Conservation (phyloP, 2,113 vertebrate genomes). For the Vulpes ferrilata region DNA sequence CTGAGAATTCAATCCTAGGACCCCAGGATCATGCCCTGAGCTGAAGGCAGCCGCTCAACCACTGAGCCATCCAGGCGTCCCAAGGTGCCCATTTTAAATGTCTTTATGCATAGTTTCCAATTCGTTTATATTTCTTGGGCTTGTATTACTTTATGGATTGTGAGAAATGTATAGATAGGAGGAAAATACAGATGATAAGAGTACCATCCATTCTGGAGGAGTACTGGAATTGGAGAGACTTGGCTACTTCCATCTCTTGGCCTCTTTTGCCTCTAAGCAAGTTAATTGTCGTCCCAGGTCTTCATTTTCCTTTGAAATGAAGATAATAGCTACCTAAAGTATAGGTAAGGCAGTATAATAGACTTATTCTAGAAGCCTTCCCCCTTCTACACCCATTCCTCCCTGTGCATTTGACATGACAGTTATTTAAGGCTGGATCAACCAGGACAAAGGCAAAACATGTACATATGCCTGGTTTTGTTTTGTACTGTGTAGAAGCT, state of each 20-base stretch:
- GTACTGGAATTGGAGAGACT: neutral
- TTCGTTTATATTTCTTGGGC: neutral
- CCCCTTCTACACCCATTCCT: neutral
- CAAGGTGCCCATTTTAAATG: neutral
- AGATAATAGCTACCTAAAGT: neutral
- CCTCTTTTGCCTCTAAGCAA: neutral
- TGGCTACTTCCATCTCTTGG: neutral
- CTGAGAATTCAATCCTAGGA: too few species aligned
- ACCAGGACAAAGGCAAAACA: neutral
- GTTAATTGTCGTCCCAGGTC: neutral
- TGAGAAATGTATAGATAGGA: neutral
- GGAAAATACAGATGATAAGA: neutral
- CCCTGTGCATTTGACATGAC: neutral
- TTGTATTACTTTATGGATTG: neutral
- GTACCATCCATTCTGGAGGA: neutral
- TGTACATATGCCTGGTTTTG: neutral
- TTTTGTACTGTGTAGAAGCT: neutral
- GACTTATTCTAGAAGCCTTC: neutral
- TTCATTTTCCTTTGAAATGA: conserved; percentile 40
- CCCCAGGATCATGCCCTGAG: too few species aligned
- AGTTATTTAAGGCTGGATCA: neutral
- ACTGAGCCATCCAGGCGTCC: too few species aligned
- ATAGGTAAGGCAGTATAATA: neutral
- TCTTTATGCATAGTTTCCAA: neutral
- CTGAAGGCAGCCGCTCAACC: too few species aligned